These are phyloP conservation scores for Actenoides hombroni DNA, from an alignment of 2,113 vertebrate genomes.

Conservation along the genomic window DNA sequence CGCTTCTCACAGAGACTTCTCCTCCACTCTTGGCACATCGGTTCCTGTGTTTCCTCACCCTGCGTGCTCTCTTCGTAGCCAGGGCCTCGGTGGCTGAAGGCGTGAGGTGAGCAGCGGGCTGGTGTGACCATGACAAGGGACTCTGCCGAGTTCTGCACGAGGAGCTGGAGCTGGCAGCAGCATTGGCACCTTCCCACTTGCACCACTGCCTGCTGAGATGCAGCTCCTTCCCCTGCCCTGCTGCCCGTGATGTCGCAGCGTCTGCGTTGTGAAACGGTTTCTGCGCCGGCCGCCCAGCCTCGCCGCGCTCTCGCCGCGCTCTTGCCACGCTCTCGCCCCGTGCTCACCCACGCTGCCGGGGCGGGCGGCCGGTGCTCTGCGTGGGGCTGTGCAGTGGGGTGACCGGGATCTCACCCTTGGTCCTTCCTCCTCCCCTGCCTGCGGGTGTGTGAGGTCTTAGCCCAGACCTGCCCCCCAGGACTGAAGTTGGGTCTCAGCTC, in stretches of 20 bases:
- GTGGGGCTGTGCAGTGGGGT: neutral
- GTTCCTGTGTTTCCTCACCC: neutral
- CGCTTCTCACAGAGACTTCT: neutral
- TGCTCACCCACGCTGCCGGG: accelerated
- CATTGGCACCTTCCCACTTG: neutral
- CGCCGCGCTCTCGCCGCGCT: neutral
- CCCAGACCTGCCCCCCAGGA: neutral
- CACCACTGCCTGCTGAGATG: neutral
- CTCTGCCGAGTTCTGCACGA: neutral
- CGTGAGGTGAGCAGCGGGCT: accelerated
- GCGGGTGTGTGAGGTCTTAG: neutral
- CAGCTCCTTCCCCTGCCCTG: neutral
- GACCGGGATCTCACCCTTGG: neutral
- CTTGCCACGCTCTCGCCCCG: too few relatives aligned
- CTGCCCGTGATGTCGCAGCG: neutral
- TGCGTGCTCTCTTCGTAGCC: accelerated
- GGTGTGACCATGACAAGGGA: accelerated
- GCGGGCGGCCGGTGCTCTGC: too few relatives aligned
- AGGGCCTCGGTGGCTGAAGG: neutral
- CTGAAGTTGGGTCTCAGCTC: neutral
- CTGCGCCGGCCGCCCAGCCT: neutral
- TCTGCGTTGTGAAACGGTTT: neutral
- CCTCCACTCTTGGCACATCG: neutral
- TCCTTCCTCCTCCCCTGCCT: neutral
- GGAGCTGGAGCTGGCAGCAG: neutral